A percentile compares a stretch with the other conserved stretches of the same genome.
phyloP scores from a whole-genome alignment of 1,140 invertebrate genomes.

The Dolichoris vasculosae region DNA sequence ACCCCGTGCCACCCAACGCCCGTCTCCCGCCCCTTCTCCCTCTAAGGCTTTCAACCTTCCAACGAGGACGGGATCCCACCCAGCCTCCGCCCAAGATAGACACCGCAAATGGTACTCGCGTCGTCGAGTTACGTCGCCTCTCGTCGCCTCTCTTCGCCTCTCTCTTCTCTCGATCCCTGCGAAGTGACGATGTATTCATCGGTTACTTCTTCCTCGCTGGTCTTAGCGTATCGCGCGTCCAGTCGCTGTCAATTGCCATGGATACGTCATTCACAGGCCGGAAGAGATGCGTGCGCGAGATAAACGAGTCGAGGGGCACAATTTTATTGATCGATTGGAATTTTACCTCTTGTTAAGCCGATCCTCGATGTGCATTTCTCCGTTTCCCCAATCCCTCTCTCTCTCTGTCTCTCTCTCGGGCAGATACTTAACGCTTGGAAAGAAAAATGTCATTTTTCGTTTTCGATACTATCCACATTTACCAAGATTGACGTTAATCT shows the following conservation, averaged over 20 bases:
- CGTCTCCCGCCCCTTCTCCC: constrained; percentile 53
- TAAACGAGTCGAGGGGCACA: background rate
- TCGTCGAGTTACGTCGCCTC: too few species aligned
- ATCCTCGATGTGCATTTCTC: background rate
- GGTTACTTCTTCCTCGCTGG: background rate
- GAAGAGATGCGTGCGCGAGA: background rate
- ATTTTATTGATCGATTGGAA: constrained; percentile 39
- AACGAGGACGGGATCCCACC: too few species aligned
- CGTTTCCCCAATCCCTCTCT: background rate
- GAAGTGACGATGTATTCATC: constrained; percentile 41
- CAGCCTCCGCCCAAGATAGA: constrained; percentile 61
- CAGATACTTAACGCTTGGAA: background rate
- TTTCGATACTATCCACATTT: background rate
- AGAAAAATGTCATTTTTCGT: background rate
- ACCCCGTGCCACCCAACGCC: background rate
- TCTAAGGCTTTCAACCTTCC: constrained; percentile 55
- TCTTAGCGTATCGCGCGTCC: background rate
- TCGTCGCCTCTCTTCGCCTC: background rate
- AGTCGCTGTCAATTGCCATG: constrained; percentile 4
- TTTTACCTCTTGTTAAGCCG: background rate
- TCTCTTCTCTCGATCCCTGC: background rate
- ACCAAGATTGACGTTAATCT: background rate
- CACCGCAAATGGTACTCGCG: background rate
- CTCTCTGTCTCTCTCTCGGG: background rate
- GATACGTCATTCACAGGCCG: constrained; percentile 17